Base-by-base conservation (phyloP, 2,797 vertebrate species). In the Neosilurus mollespiculum region DNA sequence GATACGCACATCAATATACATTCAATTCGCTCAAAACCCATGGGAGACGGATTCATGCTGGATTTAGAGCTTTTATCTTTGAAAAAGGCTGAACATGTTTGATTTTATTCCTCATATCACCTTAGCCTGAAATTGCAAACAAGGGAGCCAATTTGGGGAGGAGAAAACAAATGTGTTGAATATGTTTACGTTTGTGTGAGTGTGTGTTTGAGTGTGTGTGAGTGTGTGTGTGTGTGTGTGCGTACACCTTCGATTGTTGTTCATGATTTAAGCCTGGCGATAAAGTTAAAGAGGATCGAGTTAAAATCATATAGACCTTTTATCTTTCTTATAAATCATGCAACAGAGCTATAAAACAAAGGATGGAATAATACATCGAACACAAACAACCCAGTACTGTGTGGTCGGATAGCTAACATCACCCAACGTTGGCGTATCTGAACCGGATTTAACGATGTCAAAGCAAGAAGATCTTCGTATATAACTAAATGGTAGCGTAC, bases 11-110 rank as follows among this genome's bases (percentile, higher is more conserved):
- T 65, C 43, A 26, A 80, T 67, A 67, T 80, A 67, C 30, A 14
- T 81, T 84, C 72, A 22, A 37, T 85, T 58, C 59, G n/a, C 24
- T 84, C 37, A 26, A 37, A 64, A 70, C 66, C 85, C 71, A 77
- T 7, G 6, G 58, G 61, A 71, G 43, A 37, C 3, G 49, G 49
- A 56, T 43, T 54, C 64, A n/a, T 64, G 67, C 76, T 59, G 62
- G 65, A 80, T 56, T 49, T 67, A 82, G 65, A 66, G 78, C 80
- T 85, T 84, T 84, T 67, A 85, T 86, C 78, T 51, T 59, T 24
- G 4, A 22, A 82, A 84, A 64, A 64, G 54, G 22, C 54, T 56
- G 9, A 65, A 81, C 61, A 43, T 18, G 24, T 64, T 53, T 34
- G 67, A 34, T 51, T 26, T 78, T 30, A 56, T 54, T 67, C 43